These are phyloP conservation scores for Tetramorium parvispinum DNA, from an alignment of 1,140 invertebrate genomes.

Conservation along the genomic window DNA sequence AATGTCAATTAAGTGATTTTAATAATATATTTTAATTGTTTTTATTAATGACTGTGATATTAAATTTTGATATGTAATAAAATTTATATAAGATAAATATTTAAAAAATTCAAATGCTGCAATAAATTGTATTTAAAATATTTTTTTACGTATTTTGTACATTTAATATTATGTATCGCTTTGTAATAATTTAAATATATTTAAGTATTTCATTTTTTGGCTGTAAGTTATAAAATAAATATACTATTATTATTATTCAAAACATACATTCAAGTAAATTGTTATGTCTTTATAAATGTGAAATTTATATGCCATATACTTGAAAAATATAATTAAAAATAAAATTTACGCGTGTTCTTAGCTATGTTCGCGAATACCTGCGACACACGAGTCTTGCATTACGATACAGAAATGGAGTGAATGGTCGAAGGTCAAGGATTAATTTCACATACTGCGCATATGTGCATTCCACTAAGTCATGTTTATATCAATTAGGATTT, in stretches of 20 bases:
- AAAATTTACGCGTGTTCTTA: background rate
- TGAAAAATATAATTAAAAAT: background rate
- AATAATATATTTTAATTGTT: background rate
- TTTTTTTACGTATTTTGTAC: background rate
- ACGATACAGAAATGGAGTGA: background rate
- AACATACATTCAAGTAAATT: background rate
- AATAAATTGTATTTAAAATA: background rate
- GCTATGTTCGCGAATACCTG: background rate
- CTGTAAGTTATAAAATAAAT: too few species aligned
- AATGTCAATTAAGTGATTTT: background rate
- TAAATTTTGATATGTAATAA: background rate
- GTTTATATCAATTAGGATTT: conserved; percentile 20
- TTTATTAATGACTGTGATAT: background rate
- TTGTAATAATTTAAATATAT: background rate
- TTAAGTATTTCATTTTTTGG: too few species aligned
- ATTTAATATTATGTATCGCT: background rate
- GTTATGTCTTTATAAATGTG: background rate
- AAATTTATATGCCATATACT: conserved; percentile 15
- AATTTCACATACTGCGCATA: background rate
- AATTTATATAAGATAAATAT: background rate
- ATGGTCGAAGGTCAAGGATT: conserved; percentile 27
- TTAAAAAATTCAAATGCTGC: background rate
- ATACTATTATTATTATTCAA: background rate
- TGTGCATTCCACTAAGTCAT: conserved; percentile 8
- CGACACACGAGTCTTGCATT: background rate